phyloP scores from a whole-genome alignment of 2,113 vertebrate species.

The Callocephalon fimbriatum region DNA sequence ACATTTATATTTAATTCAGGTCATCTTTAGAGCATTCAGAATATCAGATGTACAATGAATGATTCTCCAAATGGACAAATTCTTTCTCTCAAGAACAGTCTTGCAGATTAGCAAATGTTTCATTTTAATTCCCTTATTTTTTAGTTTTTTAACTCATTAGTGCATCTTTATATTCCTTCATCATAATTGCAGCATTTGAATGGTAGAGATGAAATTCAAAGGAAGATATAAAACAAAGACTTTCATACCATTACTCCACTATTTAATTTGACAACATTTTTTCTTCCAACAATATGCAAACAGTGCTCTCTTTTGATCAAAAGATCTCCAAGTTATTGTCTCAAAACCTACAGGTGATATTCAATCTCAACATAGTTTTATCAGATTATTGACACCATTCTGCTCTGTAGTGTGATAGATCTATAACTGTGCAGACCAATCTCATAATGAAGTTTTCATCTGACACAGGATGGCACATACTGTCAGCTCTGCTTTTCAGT shows the following conservation, averaged over 20 bases:
- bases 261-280: neutral
- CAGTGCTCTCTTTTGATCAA: neutral
- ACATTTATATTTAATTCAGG: neutral
- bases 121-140: neutral
- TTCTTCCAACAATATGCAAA: neutral
- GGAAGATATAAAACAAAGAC: neutral
- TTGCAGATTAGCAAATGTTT: neutral
- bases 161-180: neutral
- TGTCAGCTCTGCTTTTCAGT: neutral
- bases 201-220: neutral
- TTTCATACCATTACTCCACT: neutral
- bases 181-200: neutral
- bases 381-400: neutral
- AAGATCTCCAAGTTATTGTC: neutral
- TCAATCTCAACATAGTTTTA: neutral
- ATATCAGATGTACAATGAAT: neutral
- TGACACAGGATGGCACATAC: neutral
- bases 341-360: neutral
- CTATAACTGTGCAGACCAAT: neutral
- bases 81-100: neutral
- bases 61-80: neutral
- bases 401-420: neutral
- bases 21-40: neutral
- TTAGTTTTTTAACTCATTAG: neutral
- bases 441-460: neutral